Evolutionary conservation across 1,140 invertebrate species (phyloP).

Genomic region (Diabrotica undecimpunctata): DNA sequence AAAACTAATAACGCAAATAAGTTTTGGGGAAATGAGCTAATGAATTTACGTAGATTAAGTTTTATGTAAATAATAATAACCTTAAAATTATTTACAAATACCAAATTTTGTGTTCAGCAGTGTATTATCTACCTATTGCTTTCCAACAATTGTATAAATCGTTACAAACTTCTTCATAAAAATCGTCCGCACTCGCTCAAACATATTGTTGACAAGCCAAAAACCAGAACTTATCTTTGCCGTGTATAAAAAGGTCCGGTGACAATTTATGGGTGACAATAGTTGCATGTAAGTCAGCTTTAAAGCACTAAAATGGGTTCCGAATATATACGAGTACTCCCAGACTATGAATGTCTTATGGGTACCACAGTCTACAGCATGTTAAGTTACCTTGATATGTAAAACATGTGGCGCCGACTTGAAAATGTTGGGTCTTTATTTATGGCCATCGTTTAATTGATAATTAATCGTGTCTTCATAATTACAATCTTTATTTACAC

Average conservation of each 20-base stretch:
- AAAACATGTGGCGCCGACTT: slow-evolving; percentile 27
- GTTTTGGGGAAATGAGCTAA: too few species aligned
- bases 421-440: slow-evolving; percentile 29
- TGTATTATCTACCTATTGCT: too few species aligned
- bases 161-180: too few species aligned
- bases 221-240: too few species aligned
- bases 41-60: too few species aligned
- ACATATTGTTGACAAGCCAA: too few species aligned
- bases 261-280: not conserved
- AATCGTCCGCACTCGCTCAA: too few species aligned
- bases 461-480: slow-evolving; percentile 36
- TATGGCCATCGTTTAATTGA: slow-evolving; percentile 34
- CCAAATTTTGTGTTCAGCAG: too few species aligned
- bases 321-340: not conserved
- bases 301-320: not conserved
- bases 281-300: not conserved
- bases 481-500: slow-evolving; percentile 37
- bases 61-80: too few species aligned
- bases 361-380: not conserved
- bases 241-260: not conserved
- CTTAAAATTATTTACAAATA: too few species aligned
- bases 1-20: too few species aligned
- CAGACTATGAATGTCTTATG: slow-evolving; percentile 3
- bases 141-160: too few species aligned
- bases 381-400: slow-evolving; percentile 21